phyloP scores from a whole-genome alignment of 2,113 vertebrate species.

The Hippotragus niger region DNA sequence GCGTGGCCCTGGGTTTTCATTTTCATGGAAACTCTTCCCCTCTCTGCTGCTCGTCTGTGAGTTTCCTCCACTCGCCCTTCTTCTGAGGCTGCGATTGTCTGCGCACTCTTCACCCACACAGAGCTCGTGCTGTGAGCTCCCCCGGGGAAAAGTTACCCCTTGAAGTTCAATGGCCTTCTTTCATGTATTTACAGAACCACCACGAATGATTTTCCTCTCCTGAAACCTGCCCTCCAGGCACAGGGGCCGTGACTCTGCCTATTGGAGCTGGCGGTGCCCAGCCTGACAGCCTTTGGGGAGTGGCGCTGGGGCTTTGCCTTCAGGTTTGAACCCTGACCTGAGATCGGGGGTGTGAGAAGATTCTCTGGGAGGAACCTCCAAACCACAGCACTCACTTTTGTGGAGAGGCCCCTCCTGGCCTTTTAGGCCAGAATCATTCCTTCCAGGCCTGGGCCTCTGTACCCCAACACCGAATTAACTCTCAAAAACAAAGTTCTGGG shows the following conservation, averaged over 20 bases:
- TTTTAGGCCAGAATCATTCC: background rate
- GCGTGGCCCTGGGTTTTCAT: rapidly evolving
- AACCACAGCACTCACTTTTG: background rate
- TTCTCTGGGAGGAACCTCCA: rapidly evolving
- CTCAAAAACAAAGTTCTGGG: background rate
- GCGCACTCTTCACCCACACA: rapidly evolving
- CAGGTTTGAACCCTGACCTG: background rate
- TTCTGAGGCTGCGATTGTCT: rapidly evolving
- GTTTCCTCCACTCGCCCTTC: background rate
- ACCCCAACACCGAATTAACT: background rate
- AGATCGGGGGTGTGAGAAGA: rapidly evolving
- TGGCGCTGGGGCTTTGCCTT: background rate
- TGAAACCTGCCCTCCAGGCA: conserved; percentile 53
- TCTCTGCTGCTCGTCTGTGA: background rate
- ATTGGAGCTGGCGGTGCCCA: background rate
- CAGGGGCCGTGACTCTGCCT: background rate
- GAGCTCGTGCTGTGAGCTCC: background rate
- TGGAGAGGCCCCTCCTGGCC: background rate
- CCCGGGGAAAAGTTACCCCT: background rate
- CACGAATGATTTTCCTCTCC: conserved; percentile 57
- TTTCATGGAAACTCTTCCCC: rapidly evolving
- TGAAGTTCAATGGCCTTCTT: conserved; percentile 35
- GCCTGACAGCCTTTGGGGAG: background rate
- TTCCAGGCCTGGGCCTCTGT: background rate
- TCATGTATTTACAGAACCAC: conserved; percentile 63